Evolutionary conservation across 2,888 invertebrate species (phyloP), one percentile per base, ranked within the genome.

Genomic region (Marasmarcha lunaedactyla): DNA sequence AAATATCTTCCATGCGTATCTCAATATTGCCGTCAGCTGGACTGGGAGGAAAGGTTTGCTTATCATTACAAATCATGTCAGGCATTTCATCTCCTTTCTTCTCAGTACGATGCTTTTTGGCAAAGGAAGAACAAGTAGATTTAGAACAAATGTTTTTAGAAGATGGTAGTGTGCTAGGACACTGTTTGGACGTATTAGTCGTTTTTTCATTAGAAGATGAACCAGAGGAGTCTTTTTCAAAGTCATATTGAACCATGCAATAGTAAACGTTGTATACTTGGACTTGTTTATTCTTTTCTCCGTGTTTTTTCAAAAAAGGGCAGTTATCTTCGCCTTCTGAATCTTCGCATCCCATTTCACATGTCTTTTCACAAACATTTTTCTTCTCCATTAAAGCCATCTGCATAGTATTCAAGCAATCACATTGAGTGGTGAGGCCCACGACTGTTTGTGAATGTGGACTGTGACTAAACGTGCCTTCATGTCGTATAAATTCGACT

Each of bases 381-480:
- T 53, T 65, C 38, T 55, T 62, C 3, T 11, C n/a, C 2, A 35
- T 50, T 1, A 78, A 49, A 2, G 69, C 62, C 12, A 63, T 47
- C 47, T 71, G 63, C 74, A 81, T 76, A 47, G 59, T 62, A 33
- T 73, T 52, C 15, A 72, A 39, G 43, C 83, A 83, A 14, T 63
- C 77, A 41, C 83, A 83, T 50, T 78, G 78, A 37, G 81, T 79
- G n/a, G 74, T 64, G 10, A 73, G 51, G 15, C 71, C 81, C 48
- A 71, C 59, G 10, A 54, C 37, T 15, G 58, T 69, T 20, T 20
- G 20, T 15, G 45, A 48, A 6, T 20, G 20, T 15, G 45, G 48
- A 6, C 57, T 59, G 12, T 63, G 48, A 20, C 46, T 51, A 44
- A 81, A 81, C 13, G 49, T 53, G 15, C 79, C 81, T 54, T 73